phyloP scores from a whole-genome alignment of 2,797 vertebrate species.

The Pelodytes ibericus region DNA sequence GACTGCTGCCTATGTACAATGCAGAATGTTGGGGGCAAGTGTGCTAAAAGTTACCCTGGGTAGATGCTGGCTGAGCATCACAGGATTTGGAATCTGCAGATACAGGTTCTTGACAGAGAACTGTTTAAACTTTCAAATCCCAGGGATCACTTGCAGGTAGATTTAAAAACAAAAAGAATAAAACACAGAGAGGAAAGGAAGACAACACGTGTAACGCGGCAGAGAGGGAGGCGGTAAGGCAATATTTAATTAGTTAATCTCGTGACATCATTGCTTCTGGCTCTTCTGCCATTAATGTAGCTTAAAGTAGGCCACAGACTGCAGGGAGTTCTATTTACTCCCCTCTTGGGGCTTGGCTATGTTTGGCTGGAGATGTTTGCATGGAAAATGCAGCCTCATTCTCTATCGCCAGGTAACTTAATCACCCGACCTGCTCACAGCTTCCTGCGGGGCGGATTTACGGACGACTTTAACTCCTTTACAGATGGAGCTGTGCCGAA shows the following conservation, averaged over 20 bases:
- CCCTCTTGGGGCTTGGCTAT: slow-evolving; percentile 62
- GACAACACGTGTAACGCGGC: not conserved
- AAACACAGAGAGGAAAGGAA: slow-evolving; percentile 24
- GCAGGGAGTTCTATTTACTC: slow-evolving; percentile 61
- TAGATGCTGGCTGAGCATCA: not conserved
- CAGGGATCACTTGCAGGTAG: slow-evolving; percentile 12
- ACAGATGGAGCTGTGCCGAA: too few relatives aligned
- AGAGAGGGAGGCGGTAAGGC: slow-evolving; percentile 58
- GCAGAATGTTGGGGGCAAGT: too few relatives aligned
- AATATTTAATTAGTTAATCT: slow-evolving; percentile 74
- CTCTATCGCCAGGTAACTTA: slow-evolving; percentile 62
- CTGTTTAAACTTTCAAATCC: not conserved
- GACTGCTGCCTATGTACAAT: too few relatives aligned
- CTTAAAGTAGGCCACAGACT: slow-evolving; percentile 71
- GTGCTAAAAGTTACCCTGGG: too few relatives aligned
- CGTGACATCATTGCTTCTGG: slow-evolving; percentile 71
- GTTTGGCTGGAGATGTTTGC: slow-evolving; percentile 65
- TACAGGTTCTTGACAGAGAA: not conserved
- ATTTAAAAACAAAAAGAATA: slow-evolving; percentile 14
- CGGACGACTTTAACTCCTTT: not conserved
- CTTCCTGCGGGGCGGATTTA: not conserved
- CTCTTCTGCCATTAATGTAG: slow-evolving; percentile 72
- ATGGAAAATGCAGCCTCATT: slow-evolving; percentile 70
- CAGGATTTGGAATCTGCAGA: not conserved
- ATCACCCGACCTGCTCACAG: slow-evolving; percentile 28